Conservation (phyloP, 2,797 vertebrate species). For the Anguilla obscura region DNA sequence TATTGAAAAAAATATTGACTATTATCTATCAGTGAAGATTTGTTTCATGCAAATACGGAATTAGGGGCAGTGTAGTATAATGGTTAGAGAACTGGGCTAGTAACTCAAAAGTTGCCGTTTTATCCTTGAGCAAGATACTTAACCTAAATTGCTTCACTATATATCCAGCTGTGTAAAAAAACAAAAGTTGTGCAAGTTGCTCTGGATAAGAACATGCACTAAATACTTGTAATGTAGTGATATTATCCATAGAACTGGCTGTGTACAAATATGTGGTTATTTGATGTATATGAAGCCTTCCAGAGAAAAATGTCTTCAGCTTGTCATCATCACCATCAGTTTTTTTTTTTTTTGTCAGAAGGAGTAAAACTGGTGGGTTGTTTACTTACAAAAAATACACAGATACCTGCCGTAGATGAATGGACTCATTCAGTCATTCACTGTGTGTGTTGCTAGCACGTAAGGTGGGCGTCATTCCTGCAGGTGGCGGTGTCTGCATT, state of each 20-base stretch:
- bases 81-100: not conserved
- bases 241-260: not conserved
- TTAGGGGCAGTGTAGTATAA: not conserved
- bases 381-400: constrained; percentile 15
- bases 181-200: not conserved
- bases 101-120: not conserved
- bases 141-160: not conserved
- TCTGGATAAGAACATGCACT: not conserved
- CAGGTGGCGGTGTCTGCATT: constrained; percentile 19
- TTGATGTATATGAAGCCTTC: not conserved
- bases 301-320: not conserved
- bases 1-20: not conserved
- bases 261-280: not conserved
- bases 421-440: constrained; percentile 9
- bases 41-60: not conserved
- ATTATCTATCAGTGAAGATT: not conserved
- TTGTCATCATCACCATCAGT: not conserved
- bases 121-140: not conserved
- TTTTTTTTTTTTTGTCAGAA: constrained; percentile 4
- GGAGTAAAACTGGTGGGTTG: not conserved
- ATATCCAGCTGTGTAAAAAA: not conserved
- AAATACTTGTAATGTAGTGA: not conserved
- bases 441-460: not conserved
- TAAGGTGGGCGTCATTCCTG: not conserved
- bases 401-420: constrained; percentile 15